These are phyloP conservation scores for Eptatretus atami DNA, from an alignment of 2,797 vertebrate genomes.

Conservation along the genomic window DNA sequence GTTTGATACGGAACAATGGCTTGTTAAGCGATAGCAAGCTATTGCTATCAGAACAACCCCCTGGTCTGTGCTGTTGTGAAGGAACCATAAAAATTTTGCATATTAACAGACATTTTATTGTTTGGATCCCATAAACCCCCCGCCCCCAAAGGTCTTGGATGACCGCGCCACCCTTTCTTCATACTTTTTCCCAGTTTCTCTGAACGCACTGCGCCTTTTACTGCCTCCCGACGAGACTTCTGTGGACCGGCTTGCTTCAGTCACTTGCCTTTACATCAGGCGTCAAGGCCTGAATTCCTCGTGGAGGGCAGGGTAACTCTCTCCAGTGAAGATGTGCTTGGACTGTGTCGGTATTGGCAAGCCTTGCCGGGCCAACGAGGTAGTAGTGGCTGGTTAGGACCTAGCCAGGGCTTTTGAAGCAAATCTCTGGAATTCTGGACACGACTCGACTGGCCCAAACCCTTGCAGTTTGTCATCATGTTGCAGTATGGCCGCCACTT, in stretches of 20 bases:
- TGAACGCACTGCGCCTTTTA: conserved; percentile 46
- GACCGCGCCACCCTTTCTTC: conserved; percentile 48
- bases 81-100: too few species aligned
- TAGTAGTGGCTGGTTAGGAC: conserved; percentile 28
- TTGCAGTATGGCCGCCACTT: conserved; percentile 44
- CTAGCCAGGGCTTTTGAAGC: conserved; percentile 29
- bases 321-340: conserved; percentile 17
- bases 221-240: conserved; percentile 42
- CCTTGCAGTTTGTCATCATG: conserved; percentile 48
- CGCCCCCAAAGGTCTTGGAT: conserved; percentile 48
- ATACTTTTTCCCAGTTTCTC: conserved; percentile 35
- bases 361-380: conserved; percentile 24
- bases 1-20: too few species aligned
- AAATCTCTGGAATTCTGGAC: conserved; percentile 36
- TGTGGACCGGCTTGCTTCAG: conserved; percentile 16
- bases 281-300: conserved; percentile 30
- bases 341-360: conserved; percentile 38
- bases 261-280: conserved; percentile 27
- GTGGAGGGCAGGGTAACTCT: conserved; percentile 38
- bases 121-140: conserved; percentile 7
- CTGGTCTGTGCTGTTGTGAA: too few species aligned
- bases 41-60: too few species aligned
- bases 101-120: too few species aligned
- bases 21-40: too few species aligned
- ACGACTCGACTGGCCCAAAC: conserved; percentile 26